A percentile compares a stretch with the other conserved stretches of the same genome.
Conservation (phyloP, 2,797 vertebrate genomes). For the Syndactyla subalaris region DNA sequence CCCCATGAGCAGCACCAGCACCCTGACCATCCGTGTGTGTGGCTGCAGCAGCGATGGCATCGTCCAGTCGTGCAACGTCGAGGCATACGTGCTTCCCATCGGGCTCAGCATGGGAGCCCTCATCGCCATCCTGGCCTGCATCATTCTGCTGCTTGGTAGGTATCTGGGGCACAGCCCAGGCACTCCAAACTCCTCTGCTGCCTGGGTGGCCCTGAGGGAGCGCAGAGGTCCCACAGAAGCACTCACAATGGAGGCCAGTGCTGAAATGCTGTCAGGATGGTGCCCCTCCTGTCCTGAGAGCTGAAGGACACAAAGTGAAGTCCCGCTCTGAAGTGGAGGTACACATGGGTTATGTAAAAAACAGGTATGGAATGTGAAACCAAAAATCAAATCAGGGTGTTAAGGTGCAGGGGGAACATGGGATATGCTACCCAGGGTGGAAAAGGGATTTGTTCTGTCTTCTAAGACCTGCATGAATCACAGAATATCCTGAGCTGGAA, state of each 20-base stretch:
- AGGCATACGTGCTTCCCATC: slow-evolving; percentile 95
- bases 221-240: background rate
- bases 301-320: background rate
- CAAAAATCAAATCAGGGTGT: background rate
- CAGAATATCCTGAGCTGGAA: background rate
- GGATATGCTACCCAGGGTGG: background rate
- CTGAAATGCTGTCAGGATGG: background rate
- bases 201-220: background rate
- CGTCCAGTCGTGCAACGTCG: slow-evolving; percentile 95
- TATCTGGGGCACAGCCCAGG: background rate
- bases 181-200: background rate
- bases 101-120: slow-evolving; percentile 98
- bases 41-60: slow-evolving; percentile 92
- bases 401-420: background rate
- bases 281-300: background rate
- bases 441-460: background rate
- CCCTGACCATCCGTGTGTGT: slow-evolving; percentile 95
- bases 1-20: slow-evolving; percentile 97
- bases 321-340: background rate
- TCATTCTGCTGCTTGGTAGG: slow-evolving; percentile 94
- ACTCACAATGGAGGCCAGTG: background rate
- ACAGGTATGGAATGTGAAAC: background rate
- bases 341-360: background rate
- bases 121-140: slow-evolving; percentile 97
- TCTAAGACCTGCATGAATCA: background rate